Evolutionary conservation across 1,140 invertebrate species (phyloP).

Genomic region (Penaeus indicus): DNA sequence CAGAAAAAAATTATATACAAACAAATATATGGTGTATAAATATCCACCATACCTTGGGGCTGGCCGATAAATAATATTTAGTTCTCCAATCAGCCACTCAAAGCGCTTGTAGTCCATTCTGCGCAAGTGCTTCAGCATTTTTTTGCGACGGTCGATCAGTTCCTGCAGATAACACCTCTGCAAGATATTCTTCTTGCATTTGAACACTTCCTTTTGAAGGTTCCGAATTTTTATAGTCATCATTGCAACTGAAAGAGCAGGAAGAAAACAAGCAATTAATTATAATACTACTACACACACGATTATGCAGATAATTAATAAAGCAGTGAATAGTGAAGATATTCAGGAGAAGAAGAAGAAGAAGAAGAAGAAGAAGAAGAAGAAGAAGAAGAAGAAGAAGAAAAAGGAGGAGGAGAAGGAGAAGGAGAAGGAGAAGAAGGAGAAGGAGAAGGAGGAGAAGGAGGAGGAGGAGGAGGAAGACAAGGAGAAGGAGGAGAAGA

Average conservation of each 20-base stretch:
- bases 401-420: no score
- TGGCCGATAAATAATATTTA: constrained; percentile 83
- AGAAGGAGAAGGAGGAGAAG: no score
- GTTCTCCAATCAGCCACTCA: constrained; percentile 86
- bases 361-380: no score
- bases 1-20: not conserved
- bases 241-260: constrained; percentile 28
- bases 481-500: no score
- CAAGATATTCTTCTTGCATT: constrained; percentile 16
- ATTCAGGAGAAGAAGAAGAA: no score
- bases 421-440: no score
- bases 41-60: constrained; percentile 14
- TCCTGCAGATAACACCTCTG: constrained; percentile 74
- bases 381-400: no score
- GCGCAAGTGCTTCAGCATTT: constrained; percentile 78
- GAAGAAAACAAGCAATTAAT: not conserved
- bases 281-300: no score
- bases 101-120: constrained; percentile 85
- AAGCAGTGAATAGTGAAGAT: no score
- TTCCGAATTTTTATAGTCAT: constrained; percentile 44
- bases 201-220: not conserved
- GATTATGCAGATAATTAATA: no score
- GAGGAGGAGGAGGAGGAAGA: no score
- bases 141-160: constrained; percentile 82
- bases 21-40: not conserved